Evolutionary conservation across 2,888 invertebrate species (phyloP).

Genomic region (Lycaena phlaeas): DNA sequence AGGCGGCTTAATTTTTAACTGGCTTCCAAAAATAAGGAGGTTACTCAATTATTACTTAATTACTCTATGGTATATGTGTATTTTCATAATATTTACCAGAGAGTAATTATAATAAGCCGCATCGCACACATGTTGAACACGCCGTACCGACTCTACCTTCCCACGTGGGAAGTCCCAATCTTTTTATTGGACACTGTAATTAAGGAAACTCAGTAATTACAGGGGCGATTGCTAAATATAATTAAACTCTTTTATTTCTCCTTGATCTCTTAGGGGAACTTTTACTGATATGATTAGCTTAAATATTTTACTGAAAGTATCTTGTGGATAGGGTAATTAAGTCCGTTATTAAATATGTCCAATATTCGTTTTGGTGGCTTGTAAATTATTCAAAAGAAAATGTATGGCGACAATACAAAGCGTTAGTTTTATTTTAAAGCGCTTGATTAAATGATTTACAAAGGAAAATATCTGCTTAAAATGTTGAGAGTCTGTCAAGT

Average conservation of each 20-base stretch:
- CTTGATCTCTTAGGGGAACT: conserved; percentile 9
- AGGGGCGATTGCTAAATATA: conserved; percentile 71
- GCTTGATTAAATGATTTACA: no score
- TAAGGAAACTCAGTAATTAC: conserved; percentile 69
- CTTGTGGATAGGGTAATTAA: background rate
- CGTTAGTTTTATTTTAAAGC: no score
- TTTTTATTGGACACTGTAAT: conserved; percentile 65
- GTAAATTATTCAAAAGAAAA: no score
- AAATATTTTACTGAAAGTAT: conserved; percentile 1
- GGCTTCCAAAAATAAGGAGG: no score
- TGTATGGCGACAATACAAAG: no score
- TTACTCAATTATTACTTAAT: no score
- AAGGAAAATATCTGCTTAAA: no score
- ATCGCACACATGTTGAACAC: conserved; percentile 58
- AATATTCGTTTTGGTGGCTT: background rate
- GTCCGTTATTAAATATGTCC: background rate
- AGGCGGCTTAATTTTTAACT: no score
- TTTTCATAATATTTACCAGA: conserved; percentile 46
- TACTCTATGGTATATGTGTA: conserved; percentile 26
- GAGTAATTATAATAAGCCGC: conserved; percentile 52
- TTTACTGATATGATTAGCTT: background rate
- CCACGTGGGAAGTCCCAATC: conserved; percentile 66
- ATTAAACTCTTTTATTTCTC: conserved; percentile 54
- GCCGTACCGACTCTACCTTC: conserved; percentile 39
- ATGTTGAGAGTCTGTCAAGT: no score